Evolutionary conservation across 30 jellyfish, hydroid and myxozoan species (phyloP).

Genomic region (Pseudorhiza aurosa): DNA sequence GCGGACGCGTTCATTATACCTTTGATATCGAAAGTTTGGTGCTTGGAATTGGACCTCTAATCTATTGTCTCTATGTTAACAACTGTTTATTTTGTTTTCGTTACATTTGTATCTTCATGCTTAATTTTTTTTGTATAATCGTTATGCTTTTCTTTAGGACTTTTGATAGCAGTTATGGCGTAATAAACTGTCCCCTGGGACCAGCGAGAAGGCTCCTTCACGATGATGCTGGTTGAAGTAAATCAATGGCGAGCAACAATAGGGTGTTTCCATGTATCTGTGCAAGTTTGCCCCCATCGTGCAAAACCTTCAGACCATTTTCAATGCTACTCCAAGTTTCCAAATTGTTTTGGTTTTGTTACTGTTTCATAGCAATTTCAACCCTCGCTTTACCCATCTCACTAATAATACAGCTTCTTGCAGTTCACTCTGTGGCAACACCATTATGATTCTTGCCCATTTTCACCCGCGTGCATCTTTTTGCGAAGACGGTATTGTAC

Average conservation of each 20-base stretch:
- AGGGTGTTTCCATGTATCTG: slow-evolving; percentile 53
- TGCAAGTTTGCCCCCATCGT: slow-evolving; percentile 16
- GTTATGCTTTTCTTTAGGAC: slow-evolving; percentile 1
- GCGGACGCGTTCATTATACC: slow-evolving; percentile 8
- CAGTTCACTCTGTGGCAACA: slow-evolving; percentile 48
- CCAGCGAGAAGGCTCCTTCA: slow-evolving; percentile 45
- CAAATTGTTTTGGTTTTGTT: slow-evolving; percentile 26
- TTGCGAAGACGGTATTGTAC: slow-evolving; percentile 29
- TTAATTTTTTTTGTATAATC: background rate
- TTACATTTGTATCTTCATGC: slow-evolving; percentile 1
- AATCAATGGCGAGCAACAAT: slow-evolving; percentile 64
- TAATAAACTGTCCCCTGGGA: slow-evolving; percentile 17
- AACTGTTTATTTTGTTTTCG: background rate
- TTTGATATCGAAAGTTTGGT: slow-evolving; percentile 5
- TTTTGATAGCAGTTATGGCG: slow-evolving; percentile 18
- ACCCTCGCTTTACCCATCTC: slow-evolving; percentile 33
- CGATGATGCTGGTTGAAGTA: slow-evolving; percentile 60
- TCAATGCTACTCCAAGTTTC: slow-evolving; percentile 29
- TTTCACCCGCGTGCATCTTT: slow-evolving; percentile 41
- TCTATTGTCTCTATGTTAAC: background rate
- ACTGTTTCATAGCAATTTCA: slow-evolving; percentile 47
- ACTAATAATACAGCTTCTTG: slow-evolving; percentile 25
- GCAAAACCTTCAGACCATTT: slow-evolving; percentile 22
- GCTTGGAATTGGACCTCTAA: background rate
- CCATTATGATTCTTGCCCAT: slow-evolving; percentile 24